Base-by-base conservation (phyloP, 1,140 invertebrate genomes). In the Drosophila kikkawai region DNA sequence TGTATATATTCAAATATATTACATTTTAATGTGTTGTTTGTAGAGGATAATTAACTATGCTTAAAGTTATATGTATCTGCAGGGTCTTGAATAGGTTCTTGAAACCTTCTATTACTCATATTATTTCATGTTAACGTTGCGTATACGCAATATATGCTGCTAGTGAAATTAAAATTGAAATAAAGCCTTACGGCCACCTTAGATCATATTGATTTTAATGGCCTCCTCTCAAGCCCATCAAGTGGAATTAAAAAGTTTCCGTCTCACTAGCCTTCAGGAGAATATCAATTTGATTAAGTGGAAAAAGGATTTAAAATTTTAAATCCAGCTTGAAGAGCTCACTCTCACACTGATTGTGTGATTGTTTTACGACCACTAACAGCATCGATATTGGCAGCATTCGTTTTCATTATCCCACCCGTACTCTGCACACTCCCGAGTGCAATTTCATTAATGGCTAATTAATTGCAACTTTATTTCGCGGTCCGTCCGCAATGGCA, bases 381-480 rank as follows among this genome's bases (percentile, higher is more conserved):
- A 61, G 60, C n/a, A 61, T 60, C 73, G 60, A 55, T 51, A 77
- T 53, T 59, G 75, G 42, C 55, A 29, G 41, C 36, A 73, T 73
- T 73, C 69, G 17, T 69, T 78, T 87, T 75, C 73, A 82, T 77
- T 80, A 75, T 44, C 50, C 39, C 36, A 57, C 44, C 44, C 59
- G 29, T 34, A 13, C 51, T 29, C 17, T 15, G 15, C 17, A 29
- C 17, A 22, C 32, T 19, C 51, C 13, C 32, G 55, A 73, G 68
- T 73, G 69, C 69, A 73, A 73, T 73, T 73, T 73, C 69, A 73
- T 73, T 75, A 84, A 83, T 80, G 81, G 66, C 67, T 78, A 87
- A 88, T 88, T 87, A 87, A 87, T 88, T 88, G 83, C 80, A 77
- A 79, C 73, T 87, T 88, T 84, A 79, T 73, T 66, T 73, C 29